Conservation (phyloP, 2,113 vertebrate genomes). For the Seriola quinqueradiata region DNA sequence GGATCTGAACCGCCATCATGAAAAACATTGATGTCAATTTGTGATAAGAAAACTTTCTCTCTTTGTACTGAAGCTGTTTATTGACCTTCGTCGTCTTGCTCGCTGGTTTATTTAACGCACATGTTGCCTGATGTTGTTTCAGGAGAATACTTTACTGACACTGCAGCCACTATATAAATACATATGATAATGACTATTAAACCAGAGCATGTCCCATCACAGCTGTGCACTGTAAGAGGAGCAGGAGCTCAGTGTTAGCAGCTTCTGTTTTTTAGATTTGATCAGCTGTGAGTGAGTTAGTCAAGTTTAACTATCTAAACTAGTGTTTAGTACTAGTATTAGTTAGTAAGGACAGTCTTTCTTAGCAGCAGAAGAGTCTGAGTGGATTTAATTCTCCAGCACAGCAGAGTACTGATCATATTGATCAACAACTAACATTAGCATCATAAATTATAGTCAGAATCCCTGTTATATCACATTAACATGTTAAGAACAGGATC, state of each 20-base stretch:
- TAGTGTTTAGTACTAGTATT: no score
- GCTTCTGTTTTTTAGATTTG: no score
- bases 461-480: neutral
- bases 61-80: neutral
- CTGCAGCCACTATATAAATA: neutral
- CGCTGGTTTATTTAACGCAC: slow-evolving; percentile 26
- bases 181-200: no score
- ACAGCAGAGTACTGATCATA: neutral
- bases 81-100: slow-evolving; percentile 20
- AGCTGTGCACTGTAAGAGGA: no score
- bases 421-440: no score
- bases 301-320: no score
- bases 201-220: no score
- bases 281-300: no score
- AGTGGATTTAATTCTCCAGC: neutral
- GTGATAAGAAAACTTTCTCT: slow-evolving; percentile 9
- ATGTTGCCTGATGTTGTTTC: slow-evolving; percentile 19
- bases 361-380: no score
- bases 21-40: slow-evolving; percentile 40
- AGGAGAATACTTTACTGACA: neutral
- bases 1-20: neutral
- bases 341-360: no score
- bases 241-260: no score
- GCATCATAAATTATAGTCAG: neutral
- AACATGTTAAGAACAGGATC: no score